Evolutionary conservation across 92 coral and sea anemone genomes (phyloP), one percentile per base, ranked within the genome.

Genomic region (Parazoanthus swiftii): DNA sequence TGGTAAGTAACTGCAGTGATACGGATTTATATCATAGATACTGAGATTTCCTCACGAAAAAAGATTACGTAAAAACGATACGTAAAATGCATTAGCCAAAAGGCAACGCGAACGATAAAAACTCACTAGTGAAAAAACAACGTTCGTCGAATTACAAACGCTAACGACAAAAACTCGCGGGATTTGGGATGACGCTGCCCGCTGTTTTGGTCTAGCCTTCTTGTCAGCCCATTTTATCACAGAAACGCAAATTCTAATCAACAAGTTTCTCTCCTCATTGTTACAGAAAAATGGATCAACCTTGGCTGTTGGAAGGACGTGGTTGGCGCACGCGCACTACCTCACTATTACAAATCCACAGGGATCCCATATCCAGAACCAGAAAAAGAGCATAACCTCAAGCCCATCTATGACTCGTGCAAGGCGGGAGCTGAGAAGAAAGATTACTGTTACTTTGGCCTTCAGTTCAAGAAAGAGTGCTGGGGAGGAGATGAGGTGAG

Each of bases 401-500:
- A 84, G 25, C 87, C 87, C 23, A 25, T 82, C 54, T 89, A 82
- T 63, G 88, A 82, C 63, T 29, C 78, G 39, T 89, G 91, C 75
- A 58, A 75, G 50, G 88, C 25, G 2, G 86, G 89, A 23, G 92
- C 92, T 1, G 92, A 81, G 65, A 29, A 87, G 44, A 50, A 86
- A 36, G 90, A 77, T 33, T 90, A 63, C 63, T 75, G 76, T 21
- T 90, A 87, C 74, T 90, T 90, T 66, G 92, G 92, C 6, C 72
- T 90, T 20, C 92, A 90, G 80, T 82, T 26, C 84, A 75, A 56
- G 75, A 44, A 59, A 38, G 92, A 90, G 39, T 90, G 92, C 74
- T 90, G 92, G 92, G 92, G 92, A 54, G 87, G 87, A 11, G 87
- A 29, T 10, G 87, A 84, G 87, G 87, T 84, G 59, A 58, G 65